Conservation (phyloP, 2,113 vertebrate genomes). For the Andinoacara biseriatus region DNA sequence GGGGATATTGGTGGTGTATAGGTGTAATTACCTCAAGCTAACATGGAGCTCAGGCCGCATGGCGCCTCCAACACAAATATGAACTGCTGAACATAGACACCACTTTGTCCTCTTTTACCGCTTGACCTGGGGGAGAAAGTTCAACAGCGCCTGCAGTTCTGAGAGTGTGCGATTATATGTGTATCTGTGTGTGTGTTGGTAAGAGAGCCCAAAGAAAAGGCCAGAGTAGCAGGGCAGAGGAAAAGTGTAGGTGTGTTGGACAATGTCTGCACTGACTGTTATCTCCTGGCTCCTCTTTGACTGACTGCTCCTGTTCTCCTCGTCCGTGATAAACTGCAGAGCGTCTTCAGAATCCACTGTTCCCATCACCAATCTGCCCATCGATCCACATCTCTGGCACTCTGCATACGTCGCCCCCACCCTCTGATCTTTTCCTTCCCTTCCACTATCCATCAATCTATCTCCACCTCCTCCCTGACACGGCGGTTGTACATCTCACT, state of each 20-base stretch:
- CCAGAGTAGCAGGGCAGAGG: neutral
- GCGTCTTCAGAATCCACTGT: slow-evolving; percentile 4
- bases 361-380: slow-evolving; percentile 51
- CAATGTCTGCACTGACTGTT: slow-evolving; percentile 33
- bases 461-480: slow-evolving; percentile 64
- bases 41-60: slow-evolving; percentile 70
- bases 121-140: slow-evolving; percentile 65
- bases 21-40: slow-evolving; percentile 78
- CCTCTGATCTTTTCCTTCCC: slow-evolving; percentile 22
- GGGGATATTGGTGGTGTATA: slow-evolving; percentile 78
- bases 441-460: slow-evolving; percentile 58
- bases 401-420: neutral
- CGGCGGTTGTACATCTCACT: slow-evolving; percentile 49
- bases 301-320: slow-evolving; percentile 3
- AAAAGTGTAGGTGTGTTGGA: slow-evolving; percentile 43
- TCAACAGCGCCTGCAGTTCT: slow-evolving; percentile 47
- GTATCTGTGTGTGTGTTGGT: neutral
- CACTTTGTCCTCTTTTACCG: slow-evolving; percentile 73
- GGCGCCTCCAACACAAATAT: slow-evolving; percentile 78
- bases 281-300: slow-evolving; percentile 37
- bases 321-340: slow-evolving; percentile 38
- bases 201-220: slow-evolving; percentile 34
- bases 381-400: slow-evolving; percentile 48
- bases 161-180: neutral
- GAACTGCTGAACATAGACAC: slow-evolving; percentile 74